A percentile compares a stretch with the other conserved stretches of the same genome.
These are phyloP conservation scores for Hermatobates lingyangjiaoensis DNA, from an alignment of 1,140 invertebrate species.

Conservation along the genomic window DNA sequence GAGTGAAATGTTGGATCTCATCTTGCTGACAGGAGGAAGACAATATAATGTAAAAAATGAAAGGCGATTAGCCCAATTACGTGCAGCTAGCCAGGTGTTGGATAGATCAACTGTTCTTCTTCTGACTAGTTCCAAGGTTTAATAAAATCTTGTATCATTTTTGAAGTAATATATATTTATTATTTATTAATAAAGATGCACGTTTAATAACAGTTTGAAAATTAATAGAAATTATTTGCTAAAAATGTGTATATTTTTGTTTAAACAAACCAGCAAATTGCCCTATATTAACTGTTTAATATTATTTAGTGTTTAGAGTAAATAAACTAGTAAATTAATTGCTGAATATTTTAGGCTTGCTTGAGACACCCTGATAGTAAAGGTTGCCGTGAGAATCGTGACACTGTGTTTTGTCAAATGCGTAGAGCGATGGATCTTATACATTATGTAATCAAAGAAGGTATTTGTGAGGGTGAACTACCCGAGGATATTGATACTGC, in stretches of 20 bases:
- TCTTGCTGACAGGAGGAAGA: constrained; percentile 67
- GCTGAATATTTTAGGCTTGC: constrained; percentile 50
- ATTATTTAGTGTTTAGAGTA: not conserved
- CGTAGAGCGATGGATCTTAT: constrained; percentile 90
- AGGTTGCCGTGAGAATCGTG: constrained; percentile 80
- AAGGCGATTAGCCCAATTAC: constrained; percentile 83
- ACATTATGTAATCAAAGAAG: constrained; percentile 91
- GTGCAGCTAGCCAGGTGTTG: constrained; percentile 78
- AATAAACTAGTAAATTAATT: not conserved
- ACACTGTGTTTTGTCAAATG: constrained; percentile 96
- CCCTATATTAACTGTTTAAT: not conserved
- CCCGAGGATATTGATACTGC: constrained; percentile 43
- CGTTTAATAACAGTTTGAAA: not conserved
- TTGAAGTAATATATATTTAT: too few species aligned
- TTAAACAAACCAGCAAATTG: not conserved
- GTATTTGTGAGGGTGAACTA: constrained; percentile 40
- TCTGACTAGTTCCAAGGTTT: constrained; percentile 79
- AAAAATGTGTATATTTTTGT: not conserved
- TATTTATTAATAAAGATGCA: too few species aligned
- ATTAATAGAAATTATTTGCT: not conserved
- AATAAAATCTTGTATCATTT: too few species aligned
- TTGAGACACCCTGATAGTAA: constrained; percentile 86
- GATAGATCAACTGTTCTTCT: constrained; percentile 97
- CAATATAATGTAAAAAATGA: constrained; percentile 89
- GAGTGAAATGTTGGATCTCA: constrained; percentile 93